Evolutionary conservation across 30 jellyfish, hydroid and myxozoan genomes (phyloP), one percentile per base, ranked within the genome.

Genomic region (Rhopilema esculentum): DNA sequence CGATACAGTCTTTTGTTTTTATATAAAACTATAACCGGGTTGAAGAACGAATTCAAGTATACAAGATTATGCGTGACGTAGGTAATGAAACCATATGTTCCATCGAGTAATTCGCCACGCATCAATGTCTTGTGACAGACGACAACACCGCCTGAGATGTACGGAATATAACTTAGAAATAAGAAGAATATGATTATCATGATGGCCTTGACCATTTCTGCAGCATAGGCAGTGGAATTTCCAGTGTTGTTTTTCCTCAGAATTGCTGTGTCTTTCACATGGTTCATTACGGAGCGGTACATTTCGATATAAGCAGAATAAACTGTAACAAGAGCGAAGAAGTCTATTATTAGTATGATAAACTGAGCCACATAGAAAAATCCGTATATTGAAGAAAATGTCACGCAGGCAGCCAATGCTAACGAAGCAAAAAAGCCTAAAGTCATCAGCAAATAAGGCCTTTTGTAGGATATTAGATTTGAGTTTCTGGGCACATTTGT

Each of bases 31-130:
- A 85, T 72, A 15, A 75, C 94, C 22, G 94, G 87, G 27, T 85
- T 85, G 79, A 85, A 85, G 64, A 85, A 85, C 16, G 94, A 85
- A 69, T 85, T 85, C 94, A 85, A 28, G 51, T 85, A 85, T 68
- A 85, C 88, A 66, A 74, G 76, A 28, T 32, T 63, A 77, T 75
- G 18, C 29, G 94, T 30, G 49, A 85, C 8, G 30, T 73, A 85
- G 1, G 62, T 73, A 23, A 74, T 52, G 50, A 85, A 85, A 4
- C 77, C 84, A 72, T 61, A 66, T 22, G 67, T 40, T 16, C 66
- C 65, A 62, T 72, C 68, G 33, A 66, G n/a, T 15, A 24, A 22
- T 1, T 33, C 68, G 21, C 94, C 88, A 19, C 24, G 76, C 87
- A 75, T 52, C 1, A 73, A 57, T 19, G 83, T 75, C 49, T 52